These are phyloP conservation scores for Drosophila arawakana DNA, from an alignment of 1,140 invertebrate genomes.

Conservation along the genomic window DNA sequence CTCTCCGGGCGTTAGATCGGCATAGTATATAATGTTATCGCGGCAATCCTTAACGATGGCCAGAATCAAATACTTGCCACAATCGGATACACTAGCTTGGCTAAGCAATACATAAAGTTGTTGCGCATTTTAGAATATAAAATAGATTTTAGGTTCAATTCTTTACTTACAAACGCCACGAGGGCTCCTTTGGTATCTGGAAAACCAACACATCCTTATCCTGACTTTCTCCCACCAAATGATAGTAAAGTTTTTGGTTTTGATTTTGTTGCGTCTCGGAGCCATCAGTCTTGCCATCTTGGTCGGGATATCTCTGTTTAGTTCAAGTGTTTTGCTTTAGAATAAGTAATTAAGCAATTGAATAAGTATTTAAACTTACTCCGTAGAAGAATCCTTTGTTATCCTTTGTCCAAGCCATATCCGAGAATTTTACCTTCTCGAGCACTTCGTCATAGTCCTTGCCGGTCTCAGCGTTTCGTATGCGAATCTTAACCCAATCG, in stretches of 20 bases:
- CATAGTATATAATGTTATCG: constrained; percentile 94
- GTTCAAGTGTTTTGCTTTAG: neutral
- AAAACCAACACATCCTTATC: constrained; percentile 94
- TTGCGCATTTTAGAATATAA: no score
- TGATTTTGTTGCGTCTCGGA: constrained; percentile 94
- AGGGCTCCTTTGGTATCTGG: constrained; percentile 96
- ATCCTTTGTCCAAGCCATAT: constrained; percentile 97
- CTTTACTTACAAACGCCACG: constrained; percentile 93
- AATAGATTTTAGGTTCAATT: neutral
- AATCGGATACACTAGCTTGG: constrained; percentile 92
- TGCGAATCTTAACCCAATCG: constrained; percentile 97
- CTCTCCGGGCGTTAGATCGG: constrained; percentile 89
- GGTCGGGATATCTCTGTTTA: constrained; percentile 87
- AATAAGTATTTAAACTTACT: constrained; percentile 85
- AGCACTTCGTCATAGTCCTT: constrained; percentile 95
- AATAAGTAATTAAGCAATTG: neutral
- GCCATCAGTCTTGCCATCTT: constrained; percentile 93
- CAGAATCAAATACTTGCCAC: constrained; percentile 95
- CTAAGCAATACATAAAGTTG: constrained; percentile 19
- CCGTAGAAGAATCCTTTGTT: constrained; percentile 98
- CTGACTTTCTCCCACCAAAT: constrained; percentile 94
- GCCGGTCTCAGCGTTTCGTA: constrained; percentile 91
- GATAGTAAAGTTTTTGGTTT: constrained; percentile 98
- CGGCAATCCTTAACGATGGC: constrained; percentile 92
- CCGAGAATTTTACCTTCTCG: constrained; percentile 96